These are phyloP conservation scores for Anas georgica DNA, from an alignment of 2,797 vertebrate genomes.

Conservation along the genomic window DNA sequence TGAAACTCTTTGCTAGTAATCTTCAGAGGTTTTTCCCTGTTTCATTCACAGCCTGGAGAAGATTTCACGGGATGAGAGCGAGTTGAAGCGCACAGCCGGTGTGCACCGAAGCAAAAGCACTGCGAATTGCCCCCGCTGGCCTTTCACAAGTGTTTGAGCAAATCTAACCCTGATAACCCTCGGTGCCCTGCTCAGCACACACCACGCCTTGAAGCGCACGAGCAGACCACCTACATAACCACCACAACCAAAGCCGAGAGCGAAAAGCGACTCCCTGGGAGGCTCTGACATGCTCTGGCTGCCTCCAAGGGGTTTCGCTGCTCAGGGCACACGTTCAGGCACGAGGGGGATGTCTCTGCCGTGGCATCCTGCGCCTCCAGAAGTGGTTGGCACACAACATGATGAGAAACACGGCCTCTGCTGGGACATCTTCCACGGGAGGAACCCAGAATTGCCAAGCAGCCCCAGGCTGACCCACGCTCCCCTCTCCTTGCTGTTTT, in stretches of 20 bases:
- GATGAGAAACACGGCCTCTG: rapidly evolving
- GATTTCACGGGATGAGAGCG: rapidly evolving
- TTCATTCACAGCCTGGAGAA: rapidly evolving
- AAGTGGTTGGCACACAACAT: neutral
- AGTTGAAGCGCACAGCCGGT: rapidly evolving
- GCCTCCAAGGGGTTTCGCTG: neutral
- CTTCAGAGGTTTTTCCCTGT: neutral
- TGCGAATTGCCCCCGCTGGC: neutral
- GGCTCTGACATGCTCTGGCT: neutral
- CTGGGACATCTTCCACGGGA: neutral
- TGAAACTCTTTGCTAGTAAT: neutral
- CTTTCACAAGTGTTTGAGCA: neutral
- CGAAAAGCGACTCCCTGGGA: neutral
- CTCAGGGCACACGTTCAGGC: rapidly evolving
- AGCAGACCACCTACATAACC: neutral
- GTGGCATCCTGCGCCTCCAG: rapidly evolving
- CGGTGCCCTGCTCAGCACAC: neutral
- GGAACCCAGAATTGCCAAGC: neutral
- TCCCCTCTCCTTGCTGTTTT: neutral
- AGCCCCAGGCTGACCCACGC: neutral
- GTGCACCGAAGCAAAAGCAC: rapidly evolving
- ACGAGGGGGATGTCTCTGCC: neutral
- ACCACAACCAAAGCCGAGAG: neutral
- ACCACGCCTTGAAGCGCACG: neutral
- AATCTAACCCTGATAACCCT: neutral